Evolutionary conservation across 2,888 invertebrate genomes (phyloP).

Genomic region (Apotomis capreana): DNA sequence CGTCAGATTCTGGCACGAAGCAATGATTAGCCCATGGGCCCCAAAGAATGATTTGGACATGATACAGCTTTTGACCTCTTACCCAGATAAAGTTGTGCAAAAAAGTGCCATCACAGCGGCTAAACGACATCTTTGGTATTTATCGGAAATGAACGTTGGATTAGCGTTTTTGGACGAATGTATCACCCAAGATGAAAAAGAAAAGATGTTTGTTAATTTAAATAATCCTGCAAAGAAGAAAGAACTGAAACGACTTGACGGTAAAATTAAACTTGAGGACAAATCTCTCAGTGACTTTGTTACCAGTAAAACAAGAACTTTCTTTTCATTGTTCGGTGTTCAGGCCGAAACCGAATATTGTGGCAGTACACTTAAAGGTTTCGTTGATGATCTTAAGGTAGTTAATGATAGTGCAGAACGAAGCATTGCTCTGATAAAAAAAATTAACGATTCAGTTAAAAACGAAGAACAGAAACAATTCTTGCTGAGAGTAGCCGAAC

Average conservation of each 20-base stretch:
- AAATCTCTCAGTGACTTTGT: constrained; percentile 6
- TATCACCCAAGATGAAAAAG: background rate
- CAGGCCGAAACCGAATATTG: background rate
- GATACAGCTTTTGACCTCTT: too few relatives aligned
- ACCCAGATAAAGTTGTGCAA: background rate
- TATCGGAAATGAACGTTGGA: background rate
- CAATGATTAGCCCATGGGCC: background rate
- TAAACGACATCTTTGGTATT: constrained; percentile 7
- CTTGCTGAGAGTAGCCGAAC: constrained; percentile 18
- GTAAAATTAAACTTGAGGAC: background rate
- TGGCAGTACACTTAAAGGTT: background rate
- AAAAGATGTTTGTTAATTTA: too few relatives aligned
- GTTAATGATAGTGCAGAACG: background rate
- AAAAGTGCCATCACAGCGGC: constrained; percentile 5
- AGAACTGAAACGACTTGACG: background rate
- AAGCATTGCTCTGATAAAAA: too few relatives aligned
- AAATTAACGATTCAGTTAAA: background rate
- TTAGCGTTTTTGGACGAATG: constrained; percentile 10
- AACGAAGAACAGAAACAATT: constrained; percentile 17
- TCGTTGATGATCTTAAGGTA: background rate
- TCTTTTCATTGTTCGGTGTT: background rate
- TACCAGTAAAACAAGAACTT: constrained; percentile 3
- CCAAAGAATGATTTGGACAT: too few relatives aligned
- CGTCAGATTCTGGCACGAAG: constrained; percentile 3
- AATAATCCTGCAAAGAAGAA: background rate